phyloP scores from a whole-genome alignment of 2,888 invertebrate species.

The Dromius quadrimaculatus region DNA sequence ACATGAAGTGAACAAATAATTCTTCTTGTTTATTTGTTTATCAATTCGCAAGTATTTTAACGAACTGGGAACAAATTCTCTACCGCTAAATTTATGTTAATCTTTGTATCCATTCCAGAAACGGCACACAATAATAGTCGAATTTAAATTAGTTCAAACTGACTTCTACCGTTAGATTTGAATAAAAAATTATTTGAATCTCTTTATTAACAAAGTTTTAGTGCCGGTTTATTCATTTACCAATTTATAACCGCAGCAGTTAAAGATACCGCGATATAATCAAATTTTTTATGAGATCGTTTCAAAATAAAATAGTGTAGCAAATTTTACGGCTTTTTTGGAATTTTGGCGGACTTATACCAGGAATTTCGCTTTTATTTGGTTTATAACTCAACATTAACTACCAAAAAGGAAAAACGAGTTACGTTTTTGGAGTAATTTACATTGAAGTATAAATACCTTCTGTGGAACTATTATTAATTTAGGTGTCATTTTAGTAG shows the following conservation, averaged over 20 bases:
- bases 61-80: background rate
- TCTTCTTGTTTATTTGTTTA: no score
- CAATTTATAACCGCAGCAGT: background rate
- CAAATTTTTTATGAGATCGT: constrained; percentile 2
- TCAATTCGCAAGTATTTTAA: background rate
- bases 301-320: constrained; percentile 17
- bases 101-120: background rate
- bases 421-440: no score
- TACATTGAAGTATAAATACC: no score
- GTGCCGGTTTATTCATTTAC: background rate
- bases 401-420: no score
- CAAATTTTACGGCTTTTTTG: constrained; percentile 3
- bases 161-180: constrained; percentile 4
- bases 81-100: constrained; percentile 8
- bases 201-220: constrained; percentile 21
- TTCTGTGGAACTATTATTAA: no score
- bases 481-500: no score
- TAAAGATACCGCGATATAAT: constrained; percentile 3
- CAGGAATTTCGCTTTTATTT: constrained; percentile 1
- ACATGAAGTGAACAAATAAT: no score
- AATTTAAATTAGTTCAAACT: background rate
- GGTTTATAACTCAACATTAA: no score
- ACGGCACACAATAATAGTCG: background rate
- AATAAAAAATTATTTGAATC: constrained; percentile 5
- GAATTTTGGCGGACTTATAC: constrained; percentile 11